Evolutionary conservation across 1,140 invertebrate genomes (phyloP), one percentile per base, ranked within the genome.

Genomic region (Araneus ventricosus): DNA sequence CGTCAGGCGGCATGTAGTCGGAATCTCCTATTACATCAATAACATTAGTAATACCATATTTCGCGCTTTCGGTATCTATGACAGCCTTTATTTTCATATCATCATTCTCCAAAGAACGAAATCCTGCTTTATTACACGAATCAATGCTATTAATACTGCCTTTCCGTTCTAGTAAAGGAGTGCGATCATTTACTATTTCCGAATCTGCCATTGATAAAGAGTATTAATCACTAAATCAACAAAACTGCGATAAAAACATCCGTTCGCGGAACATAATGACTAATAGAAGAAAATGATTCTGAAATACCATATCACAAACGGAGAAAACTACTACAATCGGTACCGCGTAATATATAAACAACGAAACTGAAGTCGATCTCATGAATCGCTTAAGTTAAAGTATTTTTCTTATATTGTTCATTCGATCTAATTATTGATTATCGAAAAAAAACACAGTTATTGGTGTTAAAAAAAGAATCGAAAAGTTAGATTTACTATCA

Each of bases 91-190:
- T 41, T 39, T 63, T 52, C 34, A 34, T 22, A 80, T 93, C 91
- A 24, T 84, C 87, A 63, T 88, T 93, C 67, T 93, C 92, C 34
- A 93, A 63, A 1, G 86, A 41, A 34, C 39, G 24, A 84, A 93
- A 80, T 34, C 14, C 61, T 27, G 82, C 22, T 82, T 88, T 88
- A 67, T 88, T 89, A 10, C 39, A 80, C 24, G 91, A 93, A 84
- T 93, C 92, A 45, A 80, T 57, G 34, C 92, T 93, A 30, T 59
- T 57, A 37, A 86, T 84, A 30, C 92, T 93, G 30, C 80, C 86
- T 89, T 89, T 88, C 67, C 92, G 39, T 93, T 93, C 92, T 34
- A 93, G 45, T 14, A 93, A 37, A 5, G 92, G 92, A 84, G 92
- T 93, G 14, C 92, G 27, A 41, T 93, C 92, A 67, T 79, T 93